phyloP scores from a whole-genome alignment of 2,113 vertebrate species.

The Ageneiosus marmoratus region DNA sequence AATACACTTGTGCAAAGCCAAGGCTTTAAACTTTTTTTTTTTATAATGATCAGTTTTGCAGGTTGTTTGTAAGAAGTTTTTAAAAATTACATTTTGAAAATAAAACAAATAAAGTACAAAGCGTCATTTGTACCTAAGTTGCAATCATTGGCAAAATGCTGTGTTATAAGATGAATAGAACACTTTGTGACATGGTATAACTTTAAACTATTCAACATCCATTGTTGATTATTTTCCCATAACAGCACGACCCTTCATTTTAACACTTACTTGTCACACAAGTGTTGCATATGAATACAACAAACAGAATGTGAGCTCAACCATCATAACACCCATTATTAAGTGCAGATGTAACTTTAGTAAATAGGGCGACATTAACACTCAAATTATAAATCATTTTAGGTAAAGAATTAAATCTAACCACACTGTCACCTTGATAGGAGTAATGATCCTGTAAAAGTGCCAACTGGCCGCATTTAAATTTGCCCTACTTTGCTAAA shows the following conservation, averaged over 20 bases:
- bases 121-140: too few species aligned
- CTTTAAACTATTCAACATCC: background rate
- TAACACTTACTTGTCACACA: background rate
- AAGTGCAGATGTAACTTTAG: background rate
- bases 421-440: background rate
- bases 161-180: background rate
- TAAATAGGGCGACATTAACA: background rate
- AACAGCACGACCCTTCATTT: background rate
- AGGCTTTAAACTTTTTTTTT: background rate
- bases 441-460: conserved; percentile 27
- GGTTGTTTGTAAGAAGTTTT: background rate
- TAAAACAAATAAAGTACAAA: background rate
- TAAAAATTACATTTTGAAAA: background rate
- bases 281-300: background rate
- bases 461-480: conserved; percentile 9
- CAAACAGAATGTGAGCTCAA: background rate
- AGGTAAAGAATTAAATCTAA: background rate
- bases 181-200: background rate
- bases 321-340: background rate
- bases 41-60: background rate
- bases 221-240: background rate
- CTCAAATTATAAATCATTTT: background rate
- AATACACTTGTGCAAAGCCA: background rate
- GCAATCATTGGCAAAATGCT: background rate
- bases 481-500: conserved; percentile 22